These are phyloP conservation scores for Chaetura pelagica DNA, from an alignment of 2,113 vertebrate genomes.

Conservation along the genomic window DNA sequence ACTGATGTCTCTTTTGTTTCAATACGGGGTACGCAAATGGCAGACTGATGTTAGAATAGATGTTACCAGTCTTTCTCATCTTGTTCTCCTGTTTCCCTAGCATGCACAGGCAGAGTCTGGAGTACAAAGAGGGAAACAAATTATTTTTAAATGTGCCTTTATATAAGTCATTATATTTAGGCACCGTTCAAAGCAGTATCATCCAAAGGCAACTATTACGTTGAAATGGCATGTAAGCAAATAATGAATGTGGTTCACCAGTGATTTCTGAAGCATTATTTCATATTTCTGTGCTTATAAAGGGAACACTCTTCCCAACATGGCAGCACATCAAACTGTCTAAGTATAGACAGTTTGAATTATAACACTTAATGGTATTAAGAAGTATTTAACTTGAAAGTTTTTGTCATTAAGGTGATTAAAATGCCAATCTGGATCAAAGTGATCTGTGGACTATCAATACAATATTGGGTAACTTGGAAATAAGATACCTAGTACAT, in stretches of 20 bases:
- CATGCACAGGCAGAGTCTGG: not conserved
- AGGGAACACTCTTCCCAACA: not conserved
- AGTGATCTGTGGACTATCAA: not conserved
- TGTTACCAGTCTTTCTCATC: not conserved
- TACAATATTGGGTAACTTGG: not conserved
- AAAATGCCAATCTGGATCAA: constrained; percentile 19
- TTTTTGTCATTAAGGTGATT: constrained; percentile 36
- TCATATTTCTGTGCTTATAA: constrained; percentile 35
- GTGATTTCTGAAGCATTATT: constrained; percentile 60
- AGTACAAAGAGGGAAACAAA: constrained; percentile 17
- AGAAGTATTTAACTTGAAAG: constrained; percentile 6
- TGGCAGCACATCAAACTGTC: constrained; percentile 20
- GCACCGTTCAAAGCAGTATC: constrained; percentile 39
- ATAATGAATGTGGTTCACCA: constrained; percentile 59
- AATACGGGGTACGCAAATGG: not conserved
- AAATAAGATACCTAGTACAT: not conserved
- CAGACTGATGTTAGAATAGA: not conserved
- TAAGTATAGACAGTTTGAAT: constrained; percentile 10
- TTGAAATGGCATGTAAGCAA: constrained; percentile 34
- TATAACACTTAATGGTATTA: constrained; percentile 11
- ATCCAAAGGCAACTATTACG: constrained; percentile 48
- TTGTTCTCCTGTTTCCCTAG: not conserved
- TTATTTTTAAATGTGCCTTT: constrained; percentile 39
- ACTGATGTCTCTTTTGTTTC: not conserved
- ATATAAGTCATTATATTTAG: constrained; percentile 41